Evolutionary conservation across 2,113 vertebrate genomes (phyloP), one percentile per base, ranked within the genome.

Genomic region (Sylvia atricapilla): DNA sequence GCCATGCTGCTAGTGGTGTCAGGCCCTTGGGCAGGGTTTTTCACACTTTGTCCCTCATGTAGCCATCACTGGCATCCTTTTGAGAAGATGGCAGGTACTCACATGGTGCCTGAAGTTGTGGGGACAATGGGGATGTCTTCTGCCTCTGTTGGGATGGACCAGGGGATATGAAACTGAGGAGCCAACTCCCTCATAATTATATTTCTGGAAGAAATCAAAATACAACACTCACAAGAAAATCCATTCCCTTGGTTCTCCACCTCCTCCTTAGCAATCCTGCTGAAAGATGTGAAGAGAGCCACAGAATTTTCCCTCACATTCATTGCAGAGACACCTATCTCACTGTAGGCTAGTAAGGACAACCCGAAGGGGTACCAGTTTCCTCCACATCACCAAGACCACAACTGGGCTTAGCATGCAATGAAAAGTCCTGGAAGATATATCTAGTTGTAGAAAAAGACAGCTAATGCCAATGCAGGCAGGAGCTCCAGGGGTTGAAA

Each of bases 61-160:
- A 90, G n/a, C 23, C 72, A 58, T 30, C 15, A 13, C 18, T 7
- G 4, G 25, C 25, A 56, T 22, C 49, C 44, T 31, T 67, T 44
- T 44, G 63, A 80, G 82, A 77, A 39, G 56, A 22, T 11, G 25
- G 28, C 24, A 77, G 44, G 43, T 94, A 97, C 99, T 99, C 95
- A 99, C 99, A 99, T 99, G 76, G 99, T 99, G 87, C 99, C 99
- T n/a, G 99, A 99, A 14, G 99, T 99, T 22, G 99, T 99, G 91
- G 99, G 99, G 86, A 99, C 99, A 41, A 99, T 99, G 72, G 99
- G 99, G 96, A 99, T 99, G 95, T 99, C 99, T 97, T 99, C 99
- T 13, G 99, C 99, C 91, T 99, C 99, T 2, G 99, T 99, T 39
- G 99, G 99, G 92, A 99, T 99, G 60, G 99, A 99, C 99, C 99